A percentile compares a stretch with the other conserved stretches of the same genome.
Evolutionary conservation across 1,140 invertebrate species (phyloP).

Genomic region (Cheumatopsyche charites): DNA sequence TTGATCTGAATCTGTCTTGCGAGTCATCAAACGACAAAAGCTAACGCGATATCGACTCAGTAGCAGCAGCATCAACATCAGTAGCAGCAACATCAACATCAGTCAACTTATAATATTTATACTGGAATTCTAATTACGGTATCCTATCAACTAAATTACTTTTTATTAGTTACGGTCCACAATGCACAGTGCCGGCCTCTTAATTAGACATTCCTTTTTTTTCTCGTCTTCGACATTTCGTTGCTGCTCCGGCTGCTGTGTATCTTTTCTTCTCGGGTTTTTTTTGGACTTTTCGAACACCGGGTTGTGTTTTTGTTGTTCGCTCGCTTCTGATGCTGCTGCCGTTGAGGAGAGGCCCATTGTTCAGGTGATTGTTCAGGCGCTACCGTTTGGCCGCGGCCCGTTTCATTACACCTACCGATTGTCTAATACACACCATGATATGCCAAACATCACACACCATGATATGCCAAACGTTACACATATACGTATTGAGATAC

Average conservation of each 20-base stretch:
- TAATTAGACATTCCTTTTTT: conserved; percentile 46
- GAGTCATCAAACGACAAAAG: no score
- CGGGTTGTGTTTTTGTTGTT: conserved; percentile 15
- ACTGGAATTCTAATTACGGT: conserved; percentile 44
- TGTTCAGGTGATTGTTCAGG: conserved; percentile 33
- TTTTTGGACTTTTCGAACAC: not conserved
- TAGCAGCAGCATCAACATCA: not conserved
- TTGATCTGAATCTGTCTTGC: no score
- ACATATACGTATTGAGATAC: no score
- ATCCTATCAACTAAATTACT: conserved; percentile 44
- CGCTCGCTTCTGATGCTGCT: not conserved
- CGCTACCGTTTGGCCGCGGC: conserved; percentile 29
- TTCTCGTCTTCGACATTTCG: not conserved
- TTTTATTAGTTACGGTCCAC: conserved; percentile 45
- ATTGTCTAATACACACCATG: conserved; percentile 26
- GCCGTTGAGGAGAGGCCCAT: conserved; percentile 24
- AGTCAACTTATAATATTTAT: conserved; percentile 40
- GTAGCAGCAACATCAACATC: not conserved
- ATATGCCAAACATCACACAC: no score
- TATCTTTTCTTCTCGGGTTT: not conserved
- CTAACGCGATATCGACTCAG: no score
- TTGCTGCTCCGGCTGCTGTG: not conserved
- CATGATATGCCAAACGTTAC: no score
- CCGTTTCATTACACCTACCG: conserved; percentile 33
- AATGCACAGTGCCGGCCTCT: conserved; percentile 39